Evolutionary conservation across 2,888 invertebrate species (phyloP), one percentile per base, ranked within the genome.

Genomic region (Nebria salina): DNA sequence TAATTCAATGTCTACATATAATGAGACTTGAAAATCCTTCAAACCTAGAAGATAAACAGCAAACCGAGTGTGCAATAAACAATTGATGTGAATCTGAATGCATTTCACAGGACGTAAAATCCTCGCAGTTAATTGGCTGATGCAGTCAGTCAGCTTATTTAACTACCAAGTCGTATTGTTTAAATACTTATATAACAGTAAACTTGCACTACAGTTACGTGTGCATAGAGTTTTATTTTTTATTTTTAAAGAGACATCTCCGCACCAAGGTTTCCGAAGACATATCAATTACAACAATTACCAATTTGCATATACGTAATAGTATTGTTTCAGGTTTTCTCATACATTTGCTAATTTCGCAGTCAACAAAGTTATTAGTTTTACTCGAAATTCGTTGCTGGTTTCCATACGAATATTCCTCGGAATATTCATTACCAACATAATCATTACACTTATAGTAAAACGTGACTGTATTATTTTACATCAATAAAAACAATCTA

Each of bases 121-220:
- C 66, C 76, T 43, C 76, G 70, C 76, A 70, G 70, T 76, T 76
- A 76, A 76, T 76, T 76, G 76, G 70, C 54, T 75, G 75, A 75
- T 43, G 73, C 65, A 54, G 70, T 70, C 70, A 54, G 76, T 76
- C 26, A 54, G 54, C 8, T 13, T 11, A 54, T 54, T 54, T 54
- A 54, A 54, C 54, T 54, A 54, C 11, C 54, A 54, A 54, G 54
- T 54, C 54, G 54, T 54, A 54, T 54, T 54, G 54, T 54, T 54
- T 54, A 54, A 54, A 54, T 54, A 54, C 54, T 54, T 54, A 54
- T 13, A 54, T 54, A 54, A 54, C 54, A 54, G 54, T 54, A 54
- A 54, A 54, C 54, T 54, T 54, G 54, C 54, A 54, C 54, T 13
- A 54, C 54, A 13, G 54, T 11, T 11, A 54, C 54, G 54, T 54